Evolutionary conservation across 2,888 invertebrate genomes (phyloP), one percentile per base, ranked within the genome.

Genomic region (Hydropsyche betteni): DNA sequence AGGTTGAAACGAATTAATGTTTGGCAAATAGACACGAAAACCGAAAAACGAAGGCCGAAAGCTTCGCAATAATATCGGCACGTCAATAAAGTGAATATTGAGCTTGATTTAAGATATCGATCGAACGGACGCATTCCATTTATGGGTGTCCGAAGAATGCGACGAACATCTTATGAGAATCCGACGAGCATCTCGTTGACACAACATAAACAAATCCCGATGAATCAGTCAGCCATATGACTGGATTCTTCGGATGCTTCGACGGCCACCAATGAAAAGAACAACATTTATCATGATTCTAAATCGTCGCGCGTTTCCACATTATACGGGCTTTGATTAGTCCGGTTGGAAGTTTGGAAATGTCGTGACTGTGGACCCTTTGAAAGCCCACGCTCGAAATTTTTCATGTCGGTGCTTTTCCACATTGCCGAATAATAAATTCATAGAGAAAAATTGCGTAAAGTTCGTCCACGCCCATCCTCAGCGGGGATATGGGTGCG

Each of bases 401-500:
- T 58, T 58, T 58, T 24, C 58, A 58, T 16, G 24, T 58, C 44
- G 2, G 10, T 8, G 44, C 44, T 44, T 44, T 44, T 44, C 6
- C 44, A 44, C 44, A 44, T 44, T 44, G 10, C 4, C 44, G 44
- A 44, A 44, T 44, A 10, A 44, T 44, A 44, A 24, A 44, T 44
- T 44, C 44, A 44, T 44, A 44, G 44, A 44, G 44, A 44, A 44
- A 44, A 44, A 44, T 44, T 44, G 44, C 10, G 44, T 44, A 10
- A 44, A 44, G 5, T 24, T 64, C 33, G 64, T 24, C 34, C 34
- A 64, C 64, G 64, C 64, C 64, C 64, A 64, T 64, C 64, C 64
- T 12, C 64, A 36, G 12, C 55, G 55, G 36, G 12, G 64, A 44
- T 44, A 64, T 64, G 64, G 64, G 64, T 64, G 33, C 5, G 64